Percentiles rank a stretch among this genome's conserved stretches.
Evolutionary conservation across 2,797 vertebrate species (phyloP).

Genomic region (Hydrophis major): DNA sequence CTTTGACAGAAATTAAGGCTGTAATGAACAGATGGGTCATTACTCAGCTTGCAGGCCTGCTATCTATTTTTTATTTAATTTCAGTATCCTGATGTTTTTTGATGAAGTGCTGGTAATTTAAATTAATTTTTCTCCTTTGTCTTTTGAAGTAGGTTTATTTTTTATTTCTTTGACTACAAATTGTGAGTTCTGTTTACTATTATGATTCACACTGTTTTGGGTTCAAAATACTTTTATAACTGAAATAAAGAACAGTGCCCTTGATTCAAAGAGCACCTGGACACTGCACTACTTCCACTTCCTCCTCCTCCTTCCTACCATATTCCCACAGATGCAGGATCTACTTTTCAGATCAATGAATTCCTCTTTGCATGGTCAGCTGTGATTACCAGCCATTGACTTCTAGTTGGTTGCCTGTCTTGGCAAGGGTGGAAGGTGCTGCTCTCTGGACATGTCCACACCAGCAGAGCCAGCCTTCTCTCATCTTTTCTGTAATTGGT

Average conservation of each 20-base stretch:
- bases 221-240: neutral
- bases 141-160: slow-evolving; percentile 24
- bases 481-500: no score
- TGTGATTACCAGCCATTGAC: no score
- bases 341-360: no score
- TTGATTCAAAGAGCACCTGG: neutral
- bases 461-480: no score
- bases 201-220: no score
- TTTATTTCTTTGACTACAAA: neutral
- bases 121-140: neutral
- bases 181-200: neutral
- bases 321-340: no score
- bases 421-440: no score
- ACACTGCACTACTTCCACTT: no score
- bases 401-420: no score
- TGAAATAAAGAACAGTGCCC: neutral
- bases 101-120: slow-evolving; percentile 37
- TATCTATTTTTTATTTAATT: slow-evolving; percentile 56
- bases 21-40: slow-evolving; percentile 35
- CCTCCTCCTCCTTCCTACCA: no score
- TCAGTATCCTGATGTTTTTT: slow-evolving; percentile 25
- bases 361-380: no score
- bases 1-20: slow-evolving; percentile 47
- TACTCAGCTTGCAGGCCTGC: slow-evolving; percentile 26
- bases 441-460: no score